A percentile compares a stretch with the other conserved stretches of the same genome.
These are phyloP conservation scores for Sinella curviseta DNA, from an alignment of 1,140 invertebrate species.

Conservation along the genomic window DNA sequence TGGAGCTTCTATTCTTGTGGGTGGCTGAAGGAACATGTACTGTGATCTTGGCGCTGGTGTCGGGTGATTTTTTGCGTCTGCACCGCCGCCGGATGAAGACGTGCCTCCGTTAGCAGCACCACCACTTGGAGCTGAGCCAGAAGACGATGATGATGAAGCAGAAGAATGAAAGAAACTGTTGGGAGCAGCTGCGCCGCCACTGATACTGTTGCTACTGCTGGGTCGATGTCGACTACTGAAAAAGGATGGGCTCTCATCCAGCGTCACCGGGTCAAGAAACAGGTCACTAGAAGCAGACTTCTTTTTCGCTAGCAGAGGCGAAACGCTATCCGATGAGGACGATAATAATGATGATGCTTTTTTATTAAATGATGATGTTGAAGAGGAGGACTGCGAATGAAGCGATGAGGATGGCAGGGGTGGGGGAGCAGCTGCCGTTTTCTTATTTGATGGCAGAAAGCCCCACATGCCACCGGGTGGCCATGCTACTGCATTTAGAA, in stretches of 20 bases:
- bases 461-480: neutral
- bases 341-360: neutral
- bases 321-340: neutral
- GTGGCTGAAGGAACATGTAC: neutral
- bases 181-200: neutral
- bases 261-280: slow-evolving; percentile 12
- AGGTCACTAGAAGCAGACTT: slow-evolving; percentile 15
- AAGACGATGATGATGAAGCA: neutral
- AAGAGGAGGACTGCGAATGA: neutral
- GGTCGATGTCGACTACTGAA: neutral
- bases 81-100: neutral
- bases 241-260: neutral
- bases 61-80: neutral
- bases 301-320: neutral
- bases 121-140: neutral
- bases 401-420: neutral
- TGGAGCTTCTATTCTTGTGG: neutral
- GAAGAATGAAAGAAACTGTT: slow-evolving; percentile 13
- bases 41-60: neutral
- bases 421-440: neutral
- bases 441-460: slow-evolving; percentile 15
- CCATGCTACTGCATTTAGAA: slow-evolving; percentile 2
- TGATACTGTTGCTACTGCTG: neutral
- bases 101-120: neutral
- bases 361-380: neutral